A percentile compares a stretch with the other conserved stretches of the same genome.
These are phyloP conservation scores for Macropodus opercularis DNA, from an alignment of 2,797 vertebrate species.

Conservation along the genomic window DNA sequence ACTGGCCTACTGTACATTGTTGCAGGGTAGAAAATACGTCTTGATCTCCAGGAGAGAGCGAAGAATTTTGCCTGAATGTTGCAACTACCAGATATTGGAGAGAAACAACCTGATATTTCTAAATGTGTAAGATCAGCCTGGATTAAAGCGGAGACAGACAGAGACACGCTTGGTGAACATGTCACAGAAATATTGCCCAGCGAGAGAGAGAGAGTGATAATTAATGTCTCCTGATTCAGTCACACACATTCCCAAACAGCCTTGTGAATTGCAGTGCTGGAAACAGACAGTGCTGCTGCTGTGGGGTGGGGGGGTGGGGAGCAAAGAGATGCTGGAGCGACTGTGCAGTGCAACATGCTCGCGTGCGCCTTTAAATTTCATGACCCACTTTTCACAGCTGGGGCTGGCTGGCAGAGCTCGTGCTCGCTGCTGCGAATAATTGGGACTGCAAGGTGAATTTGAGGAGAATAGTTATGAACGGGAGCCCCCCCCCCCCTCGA, in stretches of 20 bases:
- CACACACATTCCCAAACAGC: conserved; percentile 50
- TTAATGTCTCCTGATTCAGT: conserved; percentile 46
- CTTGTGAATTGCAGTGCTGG: conserved; percentile 52
- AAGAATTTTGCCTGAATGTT: too few species aligned
- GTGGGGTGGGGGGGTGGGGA: conserved; percentile 5
- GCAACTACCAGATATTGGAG: too few species aligned
- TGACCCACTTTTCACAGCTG: conserved; percentile 83
- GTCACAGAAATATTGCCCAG: conserved; percentile 21
- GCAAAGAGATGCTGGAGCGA: neutral
- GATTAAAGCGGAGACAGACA: conserved; percentile 25
- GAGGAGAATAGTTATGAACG: conserved; percentile 77
- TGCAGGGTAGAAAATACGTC: conserved; percentile 62
- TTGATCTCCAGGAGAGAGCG: conserved; percentile 8
- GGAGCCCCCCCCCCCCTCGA: conserved; percentile 30
- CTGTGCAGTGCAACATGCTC: conserved; percentile 32
- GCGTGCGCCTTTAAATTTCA: conserved; percentile 80
- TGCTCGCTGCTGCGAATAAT: conserved; percentile 74
- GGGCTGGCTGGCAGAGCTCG: conserved; percentile 65
- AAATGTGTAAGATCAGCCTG: conserved; percentile 37
- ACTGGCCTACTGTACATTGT: conserved; percentile 69
- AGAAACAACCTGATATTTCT: conserved; percentile 15
- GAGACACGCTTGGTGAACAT: conserved; percentile 1
- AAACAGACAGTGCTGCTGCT: conserved; percentile 10
- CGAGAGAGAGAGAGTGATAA: conserved; percentile 30
- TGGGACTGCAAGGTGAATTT: conserved; percentile 82